A percentile compares a stretch with the other conserved stretches of the same genome.
These are phyloP conservation scores for Scortum barcoo DNA, from an alignment of 2,113 vertebrate genomes.

Conservation along the genomic window DNA sequence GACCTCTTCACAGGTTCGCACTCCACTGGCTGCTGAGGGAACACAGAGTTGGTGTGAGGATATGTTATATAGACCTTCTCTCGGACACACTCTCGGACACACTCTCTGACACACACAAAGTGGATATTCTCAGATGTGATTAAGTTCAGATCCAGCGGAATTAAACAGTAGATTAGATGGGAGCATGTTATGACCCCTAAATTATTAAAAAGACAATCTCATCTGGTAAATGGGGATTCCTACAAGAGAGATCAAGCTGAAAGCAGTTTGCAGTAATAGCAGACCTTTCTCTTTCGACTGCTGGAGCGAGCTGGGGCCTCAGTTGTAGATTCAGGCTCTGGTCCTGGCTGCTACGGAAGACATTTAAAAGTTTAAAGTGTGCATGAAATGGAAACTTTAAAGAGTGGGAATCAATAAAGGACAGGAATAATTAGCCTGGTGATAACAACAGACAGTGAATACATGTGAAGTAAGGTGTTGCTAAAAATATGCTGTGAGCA, in stretches of 20 bases:
- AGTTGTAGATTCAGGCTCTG: not conserved
- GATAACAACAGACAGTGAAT: not conserved
- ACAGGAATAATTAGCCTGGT: not conserved
- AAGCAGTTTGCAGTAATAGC: slow-evolving; percentile 30
- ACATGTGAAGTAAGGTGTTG: not conserved
- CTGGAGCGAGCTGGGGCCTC: slow-evolving; percentile 28
- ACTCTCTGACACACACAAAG: slow-evolving; percentile 8
- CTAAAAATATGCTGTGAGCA: slow-evolving; percentile 5
- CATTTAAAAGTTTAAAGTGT: not conserved
- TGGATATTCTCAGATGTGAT: slow-evolving; percentile 32
- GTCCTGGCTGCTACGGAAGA: slow-evolving; percentile 23
- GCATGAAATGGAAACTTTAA: slow-evolving; percentile 10
- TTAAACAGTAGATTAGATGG: slow-evolving; percentile 67
- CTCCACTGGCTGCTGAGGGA: slow-evolving; percentile 75
- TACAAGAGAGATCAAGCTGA: slow-evolving; percentile 39
- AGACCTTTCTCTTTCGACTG: slow-evolving; percentile 75
- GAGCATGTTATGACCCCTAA: slow-evolving; percentile 51
- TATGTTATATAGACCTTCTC: slow-evolving; percentile 24
- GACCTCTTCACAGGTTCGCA: slow-evolving; percentile 73
- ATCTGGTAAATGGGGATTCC: slow-evolving; percentile 35
- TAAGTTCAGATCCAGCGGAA: slow-evolving; percentile 52
- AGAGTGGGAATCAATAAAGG: not conserved
- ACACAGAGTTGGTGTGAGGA: slow-evolving; percentile 55
- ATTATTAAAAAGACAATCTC: slow-evolving; percentile 47
- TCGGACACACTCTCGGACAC: slow-evolving; percentile 5